Evolutionary conservation across 2,113 vertebrate genomes (phyloP).

Genomic region (Notiomystis cincta): DNA sequence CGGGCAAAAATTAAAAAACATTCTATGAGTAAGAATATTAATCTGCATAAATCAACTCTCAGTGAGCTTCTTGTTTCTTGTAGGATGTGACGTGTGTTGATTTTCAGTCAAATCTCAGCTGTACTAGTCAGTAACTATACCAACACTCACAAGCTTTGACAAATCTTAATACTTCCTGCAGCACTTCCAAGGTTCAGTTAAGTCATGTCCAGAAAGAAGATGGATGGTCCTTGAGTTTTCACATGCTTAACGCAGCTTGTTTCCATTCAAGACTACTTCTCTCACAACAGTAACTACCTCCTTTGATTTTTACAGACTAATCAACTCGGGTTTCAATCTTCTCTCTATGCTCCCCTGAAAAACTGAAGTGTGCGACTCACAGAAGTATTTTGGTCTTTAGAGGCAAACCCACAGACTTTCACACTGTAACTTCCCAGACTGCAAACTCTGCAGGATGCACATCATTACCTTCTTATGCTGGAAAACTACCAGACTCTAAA

Average conservation of each 20-base stretch:
- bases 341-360: neutral
- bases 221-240: neutral
- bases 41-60: neutral
- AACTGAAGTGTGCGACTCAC: neutral
- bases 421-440: neutral
- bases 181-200: neutral
- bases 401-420: neutral
- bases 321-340: neutral
- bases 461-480: neutral
- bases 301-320: neutral
- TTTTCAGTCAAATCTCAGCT: neutral
- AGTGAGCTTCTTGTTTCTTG: neutral
- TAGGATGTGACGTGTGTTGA: neutral
- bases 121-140: neutral
- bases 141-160: neutral
- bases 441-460: neutral
- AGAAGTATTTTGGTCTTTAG: neutral
- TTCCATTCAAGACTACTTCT: neutral
- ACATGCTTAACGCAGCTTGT: neutral
- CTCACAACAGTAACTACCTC: neutral
- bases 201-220: neutral
- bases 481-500: neutral
- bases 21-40: neutral
- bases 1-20: neutral
- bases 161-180: neutral